Evolutionary conservation across 2,797 vertebrate genomes (phyloP), one percentile per base, ranked within the genome.

Genomic region (Chromobotia macracanthus): DNA sequence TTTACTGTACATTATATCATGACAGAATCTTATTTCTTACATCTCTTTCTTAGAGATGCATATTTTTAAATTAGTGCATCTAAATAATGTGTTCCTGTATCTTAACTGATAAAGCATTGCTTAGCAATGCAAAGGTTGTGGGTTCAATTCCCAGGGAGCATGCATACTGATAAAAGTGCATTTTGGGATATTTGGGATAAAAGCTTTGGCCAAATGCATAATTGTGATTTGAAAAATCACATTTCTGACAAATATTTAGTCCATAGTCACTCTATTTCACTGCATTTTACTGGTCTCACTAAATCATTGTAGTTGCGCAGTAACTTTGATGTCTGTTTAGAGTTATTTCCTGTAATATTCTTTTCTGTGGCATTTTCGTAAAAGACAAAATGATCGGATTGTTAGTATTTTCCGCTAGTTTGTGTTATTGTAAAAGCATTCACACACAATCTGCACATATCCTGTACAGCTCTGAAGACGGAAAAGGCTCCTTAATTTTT

Each of bases 401-500:
- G 8, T 55, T 55, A 21, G 8, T 9, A 21, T 56, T 23, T 23
- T 65, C 41, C 41, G 41, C 41, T 44, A 21, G 12, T 21, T 65
- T 25, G 38, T 38, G 50, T 82, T 70, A 48, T 79, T 44, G 10
- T 15, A 63, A 51, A 48, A 72, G n/a, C 25, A 23, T 38, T 53
- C 44, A 76, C 76, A 61, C 76, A 69, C 76, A 50, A 10, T 38
- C 41, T 18, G 10, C 72, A 79, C 41, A 77, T 48, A 82, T 82
- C 80, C 80, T 82, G 72, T 51, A 19, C 56, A 67, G 28, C 65
- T 73, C 53, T 82, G 67, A 76, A 82, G 77, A 69, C 72, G 72
- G 77, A 82, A 72, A 81, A 75, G 38, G 19, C 68, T 71, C 21
- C 72, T 78, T 83, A 50, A 77, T 81, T 81, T n/a, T 78, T 4